A percentile compares a stretch with the other conserved stretches of the same genome.
Conservation (phyloP, 2,888 invertebrate species). For the Synergus itoensis region DNA sequence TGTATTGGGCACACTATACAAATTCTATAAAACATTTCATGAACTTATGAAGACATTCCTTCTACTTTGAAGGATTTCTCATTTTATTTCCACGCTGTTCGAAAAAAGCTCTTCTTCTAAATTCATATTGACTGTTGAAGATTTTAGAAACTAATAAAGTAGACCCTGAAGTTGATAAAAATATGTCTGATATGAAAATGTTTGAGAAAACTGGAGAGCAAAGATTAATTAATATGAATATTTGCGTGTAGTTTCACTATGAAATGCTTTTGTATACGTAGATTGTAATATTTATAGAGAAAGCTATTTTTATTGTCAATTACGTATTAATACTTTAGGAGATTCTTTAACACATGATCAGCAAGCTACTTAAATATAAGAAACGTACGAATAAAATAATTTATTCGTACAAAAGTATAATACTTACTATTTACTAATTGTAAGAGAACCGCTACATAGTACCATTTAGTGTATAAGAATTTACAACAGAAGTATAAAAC, state of each 20-base stretch:
- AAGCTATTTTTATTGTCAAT: not conserved
- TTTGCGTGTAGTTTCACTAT: too few species aligned
- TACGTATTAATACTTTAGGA: not conserved
- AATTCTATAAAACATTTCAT: not conserved
- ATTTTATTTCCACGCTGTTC: not conserved
- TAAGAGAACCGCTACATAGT: constrained; percentile 2
- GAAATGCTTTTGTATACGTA: too few species aligned
- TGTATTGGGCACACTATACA: not conserved
- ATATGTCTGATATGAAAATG: not conserved
- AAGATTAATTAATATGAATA: not conserved
- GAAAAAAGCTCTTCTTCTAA: not conserved
- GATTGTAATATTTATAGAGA: not conserved
- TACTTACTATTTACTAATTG: not conserved
- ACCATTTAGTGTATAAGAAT: not conserved
- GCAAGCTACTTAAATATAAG: not conserved
- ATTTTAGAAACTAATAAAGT: not conserved
- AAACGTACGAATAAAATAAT: not conserved
- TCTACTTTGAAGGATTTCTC: not conserved
- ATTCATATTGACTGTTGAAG: not conserved
- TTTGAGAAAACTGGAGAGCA: not conserved
- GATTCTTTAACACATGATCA: not conserved
- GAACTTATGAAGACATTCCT: not conserved
- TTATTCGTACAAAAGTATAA: not conserved
- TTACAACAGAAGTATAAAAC: not conserved
- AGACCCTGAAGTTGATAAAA: not conserved